Evolutionary conservation across 2,113 vertebrate species (phyloP), one percentile per base, ranked within the genome.

Genomic region (Arenaria interpres): DNA sequence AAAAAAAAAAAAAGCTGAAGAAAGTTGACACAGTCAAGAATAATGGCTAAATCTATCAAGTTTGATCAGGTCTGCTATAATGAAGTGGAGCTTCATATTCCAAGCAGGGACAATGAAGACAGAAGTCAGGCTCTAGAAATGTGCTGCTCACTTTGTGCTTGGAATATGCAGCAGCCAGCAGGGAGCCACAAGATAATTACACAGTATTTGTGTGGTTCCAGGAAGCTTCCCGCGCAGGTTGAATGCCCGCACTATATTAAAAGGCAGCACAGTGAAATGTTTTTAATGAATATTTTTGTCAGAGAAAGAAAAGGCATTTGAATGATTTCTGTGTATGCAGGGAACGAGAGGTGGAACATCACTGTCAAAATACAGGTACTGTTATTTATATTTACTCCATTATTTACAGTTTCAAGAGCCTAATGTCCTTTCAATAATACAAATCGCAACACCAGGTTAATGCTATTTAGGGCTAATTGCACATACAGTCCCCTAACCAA

Each of bases 261-360:
- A 99, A 98, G 98, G 98, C 98, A 98, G 98, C 98, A 98, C 98
- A 98, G 98, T 98, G 98, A 99, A 99, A 98, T 98, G 98, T 98
- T 99, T 99, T 98, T 99, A 99, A 99, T 99, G 98, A 99, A 99
- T 98, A 98, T 98, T 98, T 99, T 98, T 98, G 98, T 98, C 98
- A 98, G 98, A 95, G 97, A 97, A 98, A 98, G 98, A 98, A 98
- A 98, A 98, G 98, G 97, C 98, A 98, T 98, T 98, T 98, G 98
- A 99, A 98, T 98, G 98, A 98, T 98, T 98, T 97, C 96, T 97
- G 97, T 96, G 94, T 97, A 89, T 96, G 89, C 72, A 95, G 95
- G 96, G 86, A 98, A 98, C 73, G 92, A 97, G 96, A 98, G 98
- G 98, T 98, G 97, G 97, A 98, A 97, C 97, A 97, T 97, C 98